Base-by-base conservation (phyloP, 2,888 invertebrate species). In the Rutpela maculata region DNA sequence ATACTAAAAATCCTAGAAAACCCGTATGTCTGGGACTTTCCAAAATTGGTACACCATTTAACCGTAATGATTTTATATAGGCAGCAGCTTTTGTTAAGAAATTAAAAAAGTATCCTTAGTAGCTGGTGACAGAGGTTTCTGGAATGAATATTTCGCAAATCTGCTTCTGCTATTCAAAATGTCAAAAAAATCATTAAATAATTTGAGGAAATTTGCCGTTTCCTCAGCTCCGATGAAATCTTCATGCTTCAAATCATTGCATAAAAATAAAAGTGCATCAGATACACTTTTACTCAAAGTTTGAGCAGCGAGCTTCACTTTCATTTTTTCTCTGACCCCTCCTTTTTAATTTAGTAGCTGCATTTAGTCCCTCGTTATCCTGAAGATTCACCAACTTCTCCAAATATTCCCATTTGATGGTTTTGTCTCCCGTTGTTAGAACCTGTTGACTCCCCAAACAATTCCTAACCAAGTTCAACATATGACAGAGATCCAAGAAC, bases 401-500 rank as follows among this genome's bases (percentile, higher is more conserved):
- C 26, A 77, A n/a, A n/a, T n/a, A n/a, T n/a, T n/a, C n/a, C n/a
- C n/a, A 68, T 22, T 60, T 60, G 38, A 38, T 38, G 38, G 38
- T 38, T 38, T 38, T 38, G 38, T 38, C 9, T 11, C 9, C 38
- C 11, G 38, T 11, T 38, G 38, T 38, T 38, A 38, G 38, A 38
- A 38, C 38, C 38, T 38, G 38, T 11, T 38, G 38, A 11, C 38
- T 38, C 38, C 38, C 38, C 9, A 38, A 11, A 38, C 38, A 38
- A 50, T 66, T 66, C 10, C 66, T 35, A 11, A 66, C 19, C 19
- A 50, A 66, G n/a, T 57, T 71, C 2, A 71, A 18, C 50, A 71
- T 62, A 11, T 60, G 71, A 22, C 71, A 71, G 11, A 80, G 60
- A 79, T 86, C 84, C 55, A 80, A 79, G 56, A 84, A 78, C 10